Evolutionary conservation across 2,797 vertebrate species (phyloP).

Genomic region (Rallus crepitans): DNA sequence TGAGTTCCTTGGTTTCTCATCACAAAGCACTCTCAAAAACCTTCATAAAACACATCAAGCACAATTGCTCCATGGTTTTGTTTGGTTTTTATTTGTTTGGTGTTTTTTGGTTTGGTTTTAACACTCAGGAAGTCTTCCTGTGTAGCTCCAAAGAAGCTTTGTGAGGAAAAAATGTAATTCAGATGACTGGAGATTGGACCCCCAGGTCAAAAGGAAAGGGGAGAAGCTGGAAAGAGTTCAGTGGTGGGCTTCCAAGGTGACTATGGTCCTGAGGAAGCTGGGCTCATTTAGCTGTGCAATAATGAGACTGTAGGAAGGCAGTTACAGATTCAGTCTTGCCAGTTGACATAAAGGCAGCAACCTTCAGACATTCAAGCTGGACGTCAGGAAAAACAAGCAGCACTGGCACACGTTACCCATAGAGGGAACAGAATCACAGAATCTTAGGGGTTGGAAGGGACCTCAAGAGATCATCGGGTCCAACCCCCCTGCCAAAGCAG

Average conservation of each 20-base stretch:
- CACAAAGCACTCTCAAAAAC: background rate
- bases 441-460: too few species aligned
- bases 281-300: background rate
- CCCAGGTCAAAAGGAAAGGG: background rate
- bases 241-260: background rate
- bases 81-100: too few species aligned
- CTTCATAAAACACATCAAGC: background rate
- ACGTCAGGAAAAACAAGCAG: background rate
- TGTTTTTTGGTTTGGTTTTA: too few species aligned
- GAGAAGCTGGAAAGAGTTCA: background rate
- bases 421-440: too few species aligned
- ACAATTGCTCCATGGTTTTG: background rate
- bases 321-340: background rate
- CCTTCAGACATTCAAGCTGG: background rate
- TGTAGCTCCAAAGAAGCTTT: background rate
- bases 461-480: too few species aligned
- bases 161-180: background rate
- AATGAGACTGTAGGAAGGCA: background rate
- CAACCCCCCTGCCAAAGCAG: too few species aligned
- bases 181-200: background rate
- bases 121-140: background rate
- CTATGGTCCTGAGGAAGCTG: background rate
- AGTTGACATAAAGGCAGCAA: background rate
- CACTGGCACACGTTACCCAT: background rate
- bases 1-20: background rate